Evolutionary conservation across 2,113 vertebrate species (phyloP).

Genomic region (Hydrochoerus hydrochaeris): DNA sequence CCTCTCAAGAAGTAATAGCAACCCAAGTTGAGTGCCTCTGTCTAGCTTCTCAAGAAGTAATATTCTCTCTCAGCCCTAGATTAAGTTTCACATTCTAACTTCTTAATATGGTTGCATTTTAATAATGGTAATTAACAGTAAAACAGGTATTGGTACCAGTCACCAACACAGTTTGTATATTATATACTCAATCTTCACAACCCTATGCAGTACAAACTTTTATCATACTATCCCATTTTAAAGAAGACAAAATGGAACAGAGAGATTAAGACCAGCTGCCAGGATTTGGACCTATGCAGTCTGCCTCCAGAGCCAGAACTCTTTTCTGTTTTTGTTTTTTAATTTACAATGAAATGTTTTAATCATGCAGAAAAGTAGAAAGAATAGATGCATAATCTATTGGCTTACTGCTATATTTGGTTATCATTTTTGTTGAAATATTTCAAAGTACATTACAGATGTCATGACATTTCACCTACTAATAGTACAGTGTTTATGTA

Average conservation of each 20-base stretch:
- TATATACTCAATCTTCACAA: background rate
- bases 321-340: background rate
- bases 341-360: constrained; percentile 51
- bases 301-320: background rate
- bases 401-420: background rate
- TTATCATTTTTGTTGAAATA: constrained; percentile 38
- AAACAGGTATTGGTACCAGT: background rate
- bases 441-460: background rate
- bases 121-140: background rate
- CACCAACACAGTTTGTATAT: background rate
- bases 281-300: background rate
- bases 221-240: background rate
- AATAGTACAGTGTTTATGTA: background rate
- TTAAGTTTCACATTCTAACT: background rate
- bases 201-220: background rate
- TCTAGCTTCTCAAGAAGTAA: background rate
- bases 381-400: constrained; percentile 21
- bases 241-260: background rate
- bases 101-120: background rate
- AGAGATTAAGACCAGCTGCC: background rate
- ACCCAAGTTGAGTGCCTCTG: background rate
- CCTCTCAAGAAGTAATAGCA: background rate
- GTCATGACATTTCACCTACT: constrained; percentile 25
- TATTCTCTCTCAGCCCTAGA: background rate
- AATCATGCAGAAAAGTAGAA: constrained; percentile 11